Conservation (phyloP, 2,797 vertebrate genomes). For the Onychomys torridus region DNA sequence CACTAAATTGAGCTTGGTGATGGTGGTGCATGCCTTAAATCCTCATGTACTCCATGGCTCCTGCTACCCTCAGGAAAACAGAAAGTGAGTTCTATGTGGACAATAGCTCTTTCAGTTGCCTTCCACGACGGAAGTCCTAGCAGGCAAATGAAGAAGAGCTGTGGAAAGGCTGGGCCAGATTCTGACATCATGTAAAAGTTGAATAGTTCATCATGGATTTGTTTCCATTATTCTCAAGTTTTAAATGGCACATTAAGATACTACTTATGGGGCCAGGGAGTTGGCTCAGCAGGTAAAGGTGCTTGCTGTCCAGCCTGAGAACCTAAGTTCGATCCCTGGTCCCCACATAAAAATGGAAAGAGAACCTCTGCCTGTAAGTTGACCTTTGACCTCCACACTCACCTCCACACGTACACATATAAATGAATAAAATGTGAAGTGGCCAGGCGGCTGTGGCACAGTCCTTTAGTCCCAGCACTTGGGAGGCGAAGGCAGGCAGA, state of each 20-base stretch:
- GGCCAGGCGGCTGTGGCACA: background rate
- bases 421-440: background rate
- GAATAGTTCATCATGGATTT: background rate
- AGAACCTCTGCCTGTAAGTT: background rate
- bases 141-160: background rate
- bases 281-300: background rate
- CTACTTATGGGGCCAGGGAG: background rate
- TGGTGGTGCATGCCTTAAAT: background rate
- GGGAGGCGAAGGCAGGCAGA: background rate
- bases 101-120: background rate
- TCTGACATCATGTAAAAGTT: background rate
- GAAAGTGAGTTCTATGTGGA: background rate
- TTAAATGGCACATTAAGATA: background rate
- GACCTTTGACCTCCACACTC: background rate
- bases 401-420: background rate
- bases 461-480: background rate
- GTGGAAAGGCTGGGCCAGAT: background rate
- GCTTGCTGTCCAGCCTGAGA: background rate
- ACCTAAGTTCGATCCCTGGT: background rate
- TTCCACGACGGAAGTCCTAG: background rate
- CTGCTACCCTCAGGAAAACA: background rate
- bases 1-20: background rate
- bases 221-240: conserved; percentile 5
- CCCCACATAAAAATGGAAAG: background rate
- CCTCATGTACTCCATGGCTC: too few relatives aligned